Evolutionary conservation across 2,888 invertebrate species (phyloP).

Genomic region (Masnerella sp.): DNA sequence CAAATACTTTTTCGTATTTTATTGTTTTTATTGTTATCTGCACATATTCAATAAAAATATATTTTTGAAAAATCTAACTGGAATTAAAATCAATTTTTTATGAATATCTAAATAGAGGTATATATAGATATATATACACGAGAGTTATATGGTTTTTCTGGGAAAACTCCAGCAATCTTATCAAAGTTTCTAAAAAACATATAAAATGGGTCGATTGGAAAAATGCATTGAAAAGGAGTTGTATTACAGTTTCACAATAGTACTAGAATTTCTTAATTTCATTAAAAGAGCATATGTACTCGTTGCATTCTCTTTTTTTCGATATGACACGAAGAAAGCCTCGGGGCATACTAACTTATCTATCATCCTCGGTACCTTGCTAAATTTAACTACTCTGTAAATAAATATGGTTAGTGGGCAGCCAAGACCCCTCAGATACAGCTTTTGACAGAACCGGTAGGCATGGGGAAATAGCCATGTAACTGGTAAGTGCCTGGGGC

Average conservation of each 20-base stretch:
- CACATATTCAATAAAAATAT: too few relatives aligned
- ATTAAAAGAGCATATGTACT: conserved; percentile 49
- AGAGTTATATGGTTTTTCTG: too few relatives aligned
- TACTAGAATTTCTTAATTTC: conserved; percentile 27
- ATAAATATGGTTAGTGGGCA: conserved; percentile 77
- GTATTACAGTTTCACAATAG: not conserved
- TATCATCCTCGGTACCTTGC: conserved; percentile 63
- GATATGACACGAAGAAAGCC: conserved; percentile 49
- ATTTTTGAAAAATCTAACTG: too few relatives aligned
- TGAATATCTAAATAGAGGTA: too few relatives aligned
- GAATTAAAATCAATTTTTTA: too few relatives aligned
- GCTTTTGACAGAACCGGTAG: conserved; percentile 73
- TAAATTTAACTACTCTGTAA: conserved; percentile 74
- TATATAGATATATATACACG: too few relatives aligned
- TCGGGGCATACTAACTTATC: conserved; percentile 65
- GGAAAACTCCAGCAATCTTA: too few relatives aligned
- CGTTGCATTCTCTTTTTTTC: conserved; percentile 38
- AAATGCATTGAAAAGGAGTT: not conserved
- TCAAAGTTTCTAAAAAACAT: too few relatives aligned
- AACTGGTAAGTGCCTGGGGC: conserved; percentile 77
- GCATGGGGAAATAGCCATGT: conserved; percentile 65
- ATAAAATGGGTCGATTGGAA: too few relatives aligned
- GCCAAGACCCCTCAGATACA: conserved; percentile 71
- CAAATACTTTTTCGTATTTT: too few relatives aligned
- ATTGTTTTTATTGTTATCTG: too few relatives aligned